Evolutionary conservation across 2,113 vertebrate species (phyloP), one percentile per base, ranked within the genome.

Genomic region (Anseranas semipalmata): DNA sequence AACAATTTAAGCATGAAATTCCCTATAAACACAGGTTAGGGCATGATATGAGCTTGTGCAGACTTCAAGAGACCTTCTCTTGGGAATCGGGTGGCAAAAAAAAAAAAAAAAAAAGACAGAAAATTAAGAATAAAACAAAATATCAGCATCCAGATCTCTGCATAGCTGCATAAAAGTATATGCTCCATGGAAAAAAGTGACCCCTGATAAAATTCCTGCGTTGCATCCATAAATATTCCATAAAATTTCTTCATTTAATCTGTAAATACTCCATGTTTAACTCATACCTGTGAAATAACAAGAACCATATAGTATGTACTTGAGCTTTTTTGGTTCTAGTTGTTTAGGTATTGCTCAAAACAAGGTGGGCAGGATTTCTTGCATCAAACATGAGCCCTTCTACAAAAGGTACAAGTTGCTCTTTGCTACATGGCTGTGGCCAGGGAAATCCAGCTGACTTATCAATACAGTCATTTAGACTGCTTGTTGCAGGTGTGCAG

Each of bases 391-490:
- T 45, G 52, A 65, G 48, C 15, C 77, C 68, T 55, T 2, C 37
- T 21, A 8, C 17, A 73, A 37, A 76, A 83, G 41, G 25, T 16
- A 68, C 15, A 46, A 62, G 16, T 12, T 76, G 60, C 19, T 53
- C 41, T 53, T 60, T 56, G 37, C 48, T 52, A 28, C 32, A 1
- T 14, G 35, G n/a, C 18, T 56, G 43, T 30, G 17, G 63, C 41
- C 46, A 63, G 39, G 71, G 37, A 50, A 67, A 21, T 45, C 41
- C 46, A 82, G 5, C 1, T 12, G 53, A 2, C 21, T 21, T 22
- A 15, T 2, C 1, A 3, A 52, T 11, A 15, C 0, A 17, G 15
- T 12, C 18, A 43, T 39, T 79, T 19, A 46, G 39, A 19, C 3
- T 33, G 12, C 18, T 19, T 24, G 10, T 25, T 65, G n/a, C 9